phyloP scores from a whole-genome alignment of 2,888 invertebrate species.

The Muscina levida region DNA sequence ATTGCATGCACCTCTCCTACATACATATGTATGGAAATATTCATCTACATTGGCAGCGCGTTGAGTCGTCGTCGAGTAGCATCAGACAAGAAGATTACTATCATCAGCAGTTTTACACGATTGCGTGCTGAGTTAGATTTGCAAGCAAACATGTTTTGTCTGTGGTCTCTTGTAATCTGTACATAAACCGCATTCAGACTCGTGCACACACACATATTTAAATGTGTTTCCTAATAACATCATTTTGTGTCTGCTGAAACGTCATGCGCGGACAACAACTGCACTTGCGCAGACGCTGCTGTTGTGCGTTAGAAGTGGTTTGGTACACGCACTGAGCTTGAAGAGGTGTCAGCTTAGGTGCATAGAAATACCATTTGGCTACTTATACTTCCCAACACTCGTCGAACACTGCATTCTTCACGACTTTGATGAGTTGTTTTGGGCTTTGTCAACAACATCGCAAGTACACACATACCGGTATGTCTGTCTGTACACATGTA shows the following conservation, averaged over 20 bases:
- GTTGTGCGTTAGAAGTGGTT: no score
- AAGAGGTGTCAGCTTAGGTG: slow-evolving; percentile 48
- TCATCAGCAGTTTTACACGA: slow-evolving; percentile 37
- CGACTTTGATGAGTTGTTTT: slow-evolving; percentile 37
- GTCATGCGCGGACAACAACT: slow-evolving; percentile 1
- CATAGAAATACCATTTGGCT: slow-evolving; percentile 19
- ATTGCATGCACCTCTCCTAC: no score
- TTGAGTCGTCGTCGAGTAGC: no score
- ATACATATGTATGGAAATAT: no score
- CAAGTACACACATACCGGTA: no score
- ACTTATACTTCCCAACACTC: slow-evolving; percentile 36
- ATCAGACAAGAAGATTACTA: slow-evolving; percentile 49
- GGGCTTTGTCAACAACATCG: slow-evolving; percentile 17
- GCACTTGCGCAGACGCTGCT: neutral
- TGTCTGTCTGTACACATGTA: slow-evolving; percentile 33
- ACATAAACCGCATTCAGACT: slow-evolving; percentile 51
- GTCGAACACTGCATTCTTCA: slow-evolving; percentile 12
- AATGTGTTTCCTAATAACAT: slow-evolving; percentile 45
- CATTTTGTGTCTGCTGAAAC: slow-evolving; percentile 12
- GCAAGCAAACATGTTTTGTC: slow-evolving; percentile 50
- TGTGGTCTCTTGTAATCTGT: slow-evolving; percentile 49
- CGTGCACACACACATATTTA: slow-evolving; percentile 37
- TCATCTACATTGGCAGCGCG: no score
- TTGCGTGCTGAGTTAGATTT: slow-evolving; percentile 63
- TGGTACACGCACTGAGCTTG: neutral